Conservation (phyloP, 1,140 invertebrate genomes). For the Hirudo medicinalis region DNA sequence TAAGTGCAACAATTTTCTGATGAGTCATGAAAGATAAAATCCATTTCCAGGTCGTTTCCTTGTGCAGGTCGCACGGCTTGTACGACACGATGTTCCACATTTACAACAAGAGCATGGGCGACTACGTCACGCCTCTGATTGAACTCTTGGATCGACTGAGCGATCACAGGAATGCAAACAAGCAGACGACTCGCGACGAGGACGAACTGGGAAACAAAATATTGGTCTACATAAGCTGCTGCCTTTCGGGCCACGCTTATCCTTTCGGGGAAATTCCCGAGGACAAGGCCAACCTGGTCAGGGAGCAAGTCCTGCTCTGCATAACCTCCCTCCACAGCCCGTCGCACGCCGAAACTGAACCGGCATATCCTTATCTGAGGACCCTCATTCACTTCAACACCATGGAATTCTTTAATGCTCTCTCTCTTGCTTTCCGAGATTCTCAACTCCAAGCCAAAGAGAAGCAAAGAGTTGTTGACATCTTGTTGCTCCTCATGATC, state of each 20-base stretch:
- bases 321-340: conserved; percentile 50
- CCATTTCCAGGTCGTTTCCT: conserved; percentile 48
- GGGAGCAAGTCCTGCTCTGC: conserved; percentile 48
- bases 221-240: conserved; percentile 75
- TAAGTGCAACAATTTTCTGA: background rate
- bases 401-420: conserved; percentile 74
- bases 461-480: conserved; percentile 64
- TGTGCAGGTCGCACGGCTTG: conserved; percentile 62
- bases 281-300: conserved; percentile 50
- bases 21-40: background rate
- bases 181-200: conserved; percentile 29
- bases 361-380: conserved; percentile 63
- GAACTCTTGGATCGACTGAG: conserved; percentile 46
- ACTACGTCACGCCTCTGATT: conserved; percentile 69
- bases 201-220: conserved; percentile 64
- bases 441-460: conserved; percentile 49
- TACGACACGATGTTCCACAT: conserved; percentile 79
- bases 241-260: conserved; percentile 76
- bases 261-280: conserved; percentile 67
- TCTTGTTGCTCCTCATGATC: conserved; percentile 62
- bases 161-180: conserved; percentile 18
- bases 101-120: conserved; percentile 67
- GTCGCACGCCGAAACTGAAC: conserved; percentile 52
- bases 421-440: conserved; percentile 65
- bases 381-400: conserved; percentile 72